Conservation (phyloP, 1,140 invertebrate species). For the Pissodes strobi region DNA sequence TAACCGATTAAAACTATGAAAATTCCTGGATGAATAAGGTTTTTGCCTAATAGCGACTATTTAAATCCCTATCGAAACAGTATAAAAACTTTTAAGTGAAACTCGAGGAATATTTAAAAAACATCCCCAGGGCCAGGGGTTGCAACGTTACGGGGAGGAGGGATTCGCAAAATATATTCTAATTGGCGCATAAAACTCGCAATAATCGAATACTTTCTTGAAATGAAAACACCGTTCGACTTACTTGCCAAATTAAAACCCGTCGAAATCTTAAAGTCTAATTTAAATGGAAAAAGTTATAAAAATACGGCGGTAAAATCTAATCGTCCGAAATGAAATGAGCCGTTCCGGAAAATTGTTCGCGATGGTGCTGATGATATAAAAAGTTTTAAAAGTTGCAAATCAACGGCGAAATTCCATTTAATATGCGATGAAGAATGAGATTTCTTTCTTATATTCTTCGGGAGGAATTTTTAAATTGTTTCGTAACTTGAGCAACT, state of each 20-base stretch:
- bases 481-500: too few species aligned
- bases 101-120: too few species aligned
- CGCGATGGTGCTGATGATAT: slow-evolving; percentile 21
- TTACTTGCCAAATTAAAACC: slow-evolving; percentile 23
- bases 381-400: slow-evolving; percentile 34
- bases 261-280: slow-evolving; percentile 26
- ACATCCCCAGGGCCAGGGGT: too few species aligned
- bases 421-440: slow-evolving; percentile 11
- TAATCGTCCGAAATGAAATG: slow-evolving; percentile 29
- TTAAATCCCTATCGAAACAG: too few species aligned
- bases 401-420: slow-evolving; percentile 27
- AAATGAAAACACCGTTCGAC: slow-evolving; percentile 31
- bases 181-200: slow-evolving; percentile 31
- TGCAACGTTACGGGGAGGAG: too few species aligned
- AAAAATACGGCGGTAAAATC: slow-evolving; percentile 32
- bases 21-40: too few species aligned
- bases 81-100: too few species aligned
- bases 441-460: slow-evolving; percentile 16
- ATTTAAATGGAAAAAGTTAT: slow-evolving; percentile 36
- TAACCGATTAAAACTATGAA: too few species aligned
- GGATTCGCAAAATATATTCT: too few species aligned
- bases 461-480: too few species aligned
- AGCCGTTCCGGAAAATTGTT: slow-evolving; percentile 25
- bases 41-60: too few species aligned
- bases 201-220: slow-evolving; percentile 29